Conservation (phyloP, 2,888 invertebrate species). For the Ferrisia virgata region DNA sequence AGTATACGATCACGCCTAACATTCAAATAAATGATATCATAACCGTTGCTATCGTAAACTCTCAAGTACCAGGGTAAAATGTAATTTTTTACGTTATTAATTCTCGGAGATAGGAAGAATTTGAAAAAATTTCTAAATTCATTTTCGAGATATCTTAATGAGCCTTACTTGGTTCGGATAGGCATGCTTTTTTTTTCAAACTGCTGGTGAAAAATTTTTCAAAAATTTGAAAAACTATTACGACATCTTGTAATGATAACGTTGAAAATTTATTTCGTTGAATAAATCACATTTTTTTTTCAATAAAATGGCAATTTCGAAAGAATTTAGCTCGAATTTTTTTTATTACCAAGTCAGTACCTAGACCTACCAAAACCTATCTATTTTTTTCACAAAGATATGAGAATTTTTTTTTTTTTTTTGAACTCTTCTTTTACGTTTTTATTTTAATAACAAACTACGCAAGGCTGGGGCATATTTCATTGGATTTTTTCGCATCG, state of each 20-base stretch:
- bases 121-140: not conserved
- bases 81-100: not conserved
- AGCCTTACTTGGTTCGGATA: no score
- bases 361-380: no score
- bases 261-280: not conserved
- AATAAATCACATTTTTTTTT: not conserved
- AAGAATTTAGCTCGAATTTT: not conserved
- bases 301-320: not conserved
- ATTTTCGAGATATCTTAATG: not conserved
- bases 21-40: not conserved
- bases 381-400: no score
- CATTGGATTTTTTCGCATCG: not conserved
- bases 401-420: no score
- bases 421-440: no score
- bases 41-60: not conserved
- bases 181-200: not conserved
- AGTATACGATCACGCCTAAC: not conserved
- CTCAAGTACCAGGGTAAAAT: not conserved
- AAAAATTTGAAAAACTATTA: not conserved
- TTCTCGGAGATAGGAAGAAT: not conserved
- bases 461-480: not conserved
- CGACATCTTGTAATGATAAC: not conserved
- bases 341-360: no score
- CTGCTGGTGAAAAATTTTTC: not conserved
- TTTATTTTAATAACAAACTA: not conserved